These are phyloP conservation scores for Alectoris magna DNA, from an alignment of 2,797 vertebrate species.

Conservation along the genomic window DNA sequence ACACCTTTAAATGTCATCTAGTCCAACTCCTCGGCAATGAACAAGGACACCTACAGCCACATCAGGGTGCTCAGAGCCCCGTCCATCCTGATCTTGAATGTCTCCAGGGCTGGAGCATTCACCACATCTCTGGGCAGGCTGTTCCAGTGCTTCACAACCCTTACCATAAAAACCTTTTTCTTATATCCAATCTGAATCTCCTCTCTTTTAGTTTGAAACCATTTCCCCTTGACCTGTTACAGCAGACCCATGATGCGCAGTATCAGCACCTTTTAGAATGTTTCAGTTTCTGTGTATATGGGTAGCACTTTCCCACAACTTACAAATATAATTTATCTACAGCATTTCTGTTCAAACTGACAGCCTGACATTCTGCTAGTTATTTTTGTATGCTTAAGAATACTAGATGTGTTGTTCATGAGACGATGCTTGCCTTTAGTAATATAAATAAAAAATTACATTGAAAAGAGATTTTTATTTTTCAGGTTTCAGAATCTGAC, in stretches of 20 bases:
- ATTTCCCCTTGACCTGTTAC: too few relatives aligned
- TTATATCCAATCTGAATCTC: too few relatives aligned
- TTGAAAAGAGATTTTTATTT: neutral
- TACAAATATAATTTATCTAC: neutral
- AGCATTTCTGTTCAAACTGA: neutral
- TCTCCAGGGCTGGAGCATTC: neutral
- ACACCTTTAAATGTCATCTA: neutral
- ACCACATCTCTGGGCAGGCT: neutral
- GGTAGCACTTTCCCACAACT: neutral
- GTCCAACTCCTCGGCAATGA: neutral
- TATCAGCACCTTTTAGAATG: neutral
- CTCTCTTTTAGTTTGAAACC: too few relatives aligned
- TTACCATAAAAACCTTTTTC: neutral
- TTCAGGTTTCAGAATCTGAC: neutral
- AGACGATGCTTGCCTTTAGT: neutral
- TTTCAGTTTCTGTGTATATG: neutral
- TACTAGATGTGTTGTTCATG: neutral
- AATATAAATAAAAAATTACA: neutral
- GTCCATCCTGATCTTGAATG: neutral
- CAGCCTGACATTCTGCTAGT: neutral
- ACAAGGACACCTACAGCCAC: neutral
- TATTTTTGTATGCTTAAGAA: conserved; percentile 3
- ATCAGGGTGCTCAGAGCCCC: neutral
- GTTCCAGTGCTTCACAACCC: neutral
- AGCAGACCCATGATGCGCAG: neutral